Conservation (phyloP, 2,888 invertebrate species). For the Lissocephala sabroskyi region DNA sequence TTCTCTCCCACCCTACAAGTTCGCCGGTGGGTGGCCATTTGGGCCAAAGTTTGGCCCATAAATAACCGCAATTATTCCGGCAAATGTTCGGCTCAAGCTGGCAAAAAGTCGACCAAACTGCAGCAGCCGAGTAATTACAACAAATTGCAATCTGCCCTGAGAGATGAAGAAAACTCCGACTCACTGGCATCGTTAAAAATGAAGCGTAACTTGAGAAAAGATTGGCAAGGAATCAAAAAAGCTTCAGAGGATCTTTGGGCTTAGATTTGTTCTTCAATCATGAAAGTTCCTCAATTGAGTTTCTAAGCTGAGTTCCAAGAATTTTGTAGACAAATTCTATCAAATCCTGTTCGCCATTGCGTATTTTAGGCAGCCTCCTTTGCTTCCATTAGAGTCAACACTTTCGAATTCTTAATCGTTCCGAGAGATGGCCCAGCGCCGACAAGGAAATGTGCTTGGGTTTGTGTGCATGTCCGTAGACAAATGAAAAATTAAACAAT, state of each 20-base stretch:
- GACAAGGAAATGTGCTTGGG: neutral
- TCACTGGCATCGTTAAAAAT: neutral
- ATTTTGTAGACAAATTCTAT: no score
- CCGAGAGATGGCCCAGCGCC: no score
- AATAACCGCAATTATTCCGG: constrained; percentile 39
- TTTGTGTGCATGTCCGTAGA: constrained; percentile 18
- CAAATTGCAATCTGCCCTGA: neutral
- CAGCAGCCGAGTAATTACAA: neutral
- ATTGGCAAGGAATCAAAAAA: neutral
- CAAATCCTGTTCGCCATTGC: no score
- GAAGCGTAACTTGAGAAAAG: neutral
- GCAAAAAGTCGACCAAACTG: constrained; percentile 26
- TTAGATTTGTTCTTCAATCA: no score
- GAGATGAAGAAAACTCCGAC: neutral
- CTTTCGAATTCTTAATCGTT: no score
- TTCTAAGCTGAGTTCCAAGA: no score
- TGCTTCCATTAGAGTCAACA: no score
- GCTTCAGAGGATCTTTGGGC: no score
- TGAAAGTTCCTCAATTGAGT: no score
- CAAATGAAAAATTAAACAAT: constrained; percentile 65
- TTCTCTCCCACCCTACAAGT: no score
- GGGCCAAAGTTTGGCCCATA: neutral
- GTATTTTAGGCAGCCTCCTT: no score
- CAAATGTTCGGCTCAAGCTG: constrained; percentile 52
- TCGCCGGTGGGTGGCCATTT: no score